phyloP scores from a whole-genome alignment of 2,888 invertebrate genomes.

The Eristalinus sepulchralis region DNA sequence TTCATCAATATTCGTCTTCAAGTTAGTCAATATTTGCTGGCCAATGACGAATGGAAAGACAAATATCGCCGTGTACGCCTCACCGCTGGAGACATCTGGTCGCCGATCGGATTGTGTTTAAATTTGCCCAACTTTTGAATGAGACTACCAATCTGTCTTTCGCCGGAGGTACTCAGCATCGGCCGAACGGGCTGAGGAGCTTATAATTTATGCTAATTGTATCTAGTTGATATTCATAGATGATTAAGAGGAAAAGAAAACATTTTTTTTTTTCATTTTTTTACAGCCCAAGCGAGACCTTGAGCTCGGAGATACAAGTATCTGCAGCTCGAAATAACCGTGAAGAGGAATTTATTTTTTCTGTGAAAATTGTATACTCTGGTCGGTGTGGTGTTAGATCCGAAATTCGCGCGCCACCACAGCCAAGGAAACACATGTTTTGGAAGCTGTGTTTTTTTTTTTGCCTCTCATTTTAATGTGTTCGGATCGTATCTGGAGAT shows the following conservation, averaged over 20 bases:
- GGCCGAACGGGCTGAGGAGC: background rate
- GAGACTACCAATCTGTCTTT: background rate
- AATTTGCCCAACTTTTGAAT: slow-evolving; percentile 35
- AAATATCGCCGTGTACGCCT: background rate
- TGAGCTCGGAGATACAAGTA: slow-evolving; percentile 10
- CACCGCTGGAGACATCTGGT: slow-evolving; percentile 41
- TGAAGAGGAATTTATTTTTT: slow-evolving; percentile 9
- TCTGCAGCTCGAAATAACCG: background rate
- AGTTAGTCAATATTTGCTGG: slow-evolving; percentile 36
- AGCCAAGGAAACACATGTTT: background rate
- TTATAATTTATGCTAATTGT: slow-evolving; percentile 46
- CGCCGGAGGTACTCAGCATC: background rate
- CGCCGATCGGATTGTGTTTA: slow-evolving; percentile 53
- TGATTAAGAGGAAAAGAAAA: slow-evolving; percentile 13
- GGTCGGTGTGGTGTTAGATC: background rate
- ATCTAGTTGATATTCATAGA: slow-evolving; percentile 17
- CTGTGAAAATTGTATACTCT: background rate
- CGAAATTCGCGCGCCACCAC: background rate
- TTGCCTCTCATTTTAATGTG: too few species aligned
- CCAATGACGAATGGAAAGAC: slow-evolving; percentile 13
- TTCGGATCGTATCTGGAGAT: background rate
- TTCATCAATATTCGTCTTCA: slow-evolving; percentile 3
- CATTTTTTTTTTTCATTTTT: too few species aligned
- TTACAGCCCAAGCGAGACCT: slow-evolving; percentile 4
- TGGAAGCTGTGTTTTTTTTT: background rate